Percentiles rank a stretch among this genome's conserved stretches.
Conservation (phyloP, 2,888 invertebrate species). For the Ariolimax columbianus region DNA sequence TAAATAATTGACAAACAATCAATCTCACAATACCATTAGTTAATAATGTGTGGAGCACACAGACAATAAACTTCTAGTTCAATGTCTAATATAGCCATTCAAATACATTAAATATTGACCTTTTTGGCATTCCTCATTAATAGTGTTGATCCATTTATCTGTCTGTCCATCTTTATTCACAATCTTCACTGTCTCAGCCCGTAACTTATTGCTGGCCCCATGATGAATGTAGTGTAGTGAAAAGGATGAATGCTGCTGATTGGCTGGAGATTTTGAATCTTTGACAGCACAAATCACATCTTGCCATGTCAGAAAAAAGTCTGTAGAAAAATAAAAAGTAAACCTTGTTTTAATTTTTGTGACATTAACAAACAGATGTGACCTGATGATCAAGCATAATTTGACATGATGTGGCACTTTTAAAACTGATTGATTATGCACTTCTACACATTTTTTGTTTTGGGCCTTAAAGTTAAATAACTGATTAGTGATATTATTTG, state of each 20-base stretch:
- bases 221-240: slow-evolving; percentile 32
- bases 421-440: no score
- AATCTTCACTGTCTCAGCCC: neutral
- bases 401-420: no score
- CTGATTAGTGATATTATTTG: no score
- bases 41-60: no score
- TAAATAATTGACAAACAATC: neutral
- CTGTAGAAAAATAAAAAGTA: slow-evolving; percentile 4
- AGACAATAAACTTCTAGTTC: no score
- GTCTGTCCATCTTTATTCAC: slow-evolving; percentile 7
- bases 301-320: slow-evolving; percentile 11
- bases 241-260: neutral
- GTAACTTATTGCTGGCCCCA: neutral
- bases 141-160: slow-evolving; percentile 27
- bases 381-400: no score
- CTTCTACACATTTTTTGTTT: no score
- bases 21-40: neutral
- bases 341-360: no score
- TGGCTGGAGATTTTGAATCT: slow-evolving; percentile 2
- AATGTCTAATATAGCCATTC: neutral
- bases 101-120: slow-evolving; percentile 14
- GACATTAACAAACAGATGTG: no score
- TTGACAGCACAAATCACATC: slow-evolving; percentile 32
- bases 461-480: no score
- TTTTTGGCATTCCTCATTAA: slow-evolving; percentile 35